These are phyloP conservation scores for Drosophila algonquin DNA, from an alignment of 2,888 invertebrate genomes.

Conservation along the genomic window DNA sequence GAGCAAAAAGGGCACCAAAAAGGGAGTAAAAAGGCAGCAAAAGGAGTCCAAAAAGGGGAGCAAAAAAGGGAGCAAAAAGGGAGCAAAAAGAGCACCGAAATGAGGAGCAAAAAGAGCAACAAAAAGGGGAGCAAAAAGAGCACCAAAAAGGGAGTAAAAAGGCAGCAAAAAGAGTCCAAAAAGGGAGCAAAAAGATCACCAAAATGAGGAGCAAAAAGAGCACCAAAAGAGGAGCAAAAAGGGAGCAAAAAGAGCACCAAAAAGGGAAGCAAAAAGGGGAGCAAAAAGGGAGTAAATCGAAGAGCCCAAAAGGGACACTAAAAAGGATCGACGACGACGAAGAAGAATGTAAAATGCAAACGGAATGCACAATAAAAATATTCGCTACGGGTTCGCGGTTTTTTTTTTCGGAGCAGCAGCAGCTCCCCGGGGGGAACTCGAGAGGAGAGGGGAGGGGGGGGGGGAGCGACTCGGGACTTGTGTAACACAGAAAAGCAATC, in stretches of 20 bases:
- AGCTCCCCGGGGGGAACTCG: background rate
- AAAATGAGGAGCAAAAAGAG: background rate
- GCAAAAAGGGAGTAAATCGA: constrained; percentile 45
- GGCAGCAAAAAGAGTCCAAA: background rate
- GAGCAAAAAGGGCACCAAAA: too few relatives aligned
- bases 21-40: constrained; percentile 11
- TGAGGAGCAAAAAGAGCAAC: constrained; percentile 11
- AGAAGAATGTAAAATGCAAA: constrained; percentile 76
- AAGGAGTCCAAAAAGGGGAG: too few relatives aligned
- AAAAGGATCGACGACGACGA: constrained; percentile 41
- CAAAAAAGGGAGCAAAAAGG: too few relatives aligned
- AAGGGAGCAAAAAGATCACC: too few relatives aligned
- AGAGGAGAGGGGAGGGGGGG: background rate
- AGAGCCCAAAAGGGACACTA: constrained; percentile 51
- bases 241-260: constrained; percentile 1
- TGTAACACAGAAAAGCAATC: constrained; percentile 72
- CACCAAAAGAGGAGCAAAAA: constrained; percentile 5
- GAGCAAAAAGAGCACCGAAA: constrained; percentile 2
- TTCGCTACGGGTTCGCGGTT: constrained; percentile 69
- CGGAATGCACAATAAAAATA: constrained; percentile 81
- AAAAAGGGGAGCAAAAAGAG: background rate
- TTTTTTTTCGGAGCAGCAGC: background rate
- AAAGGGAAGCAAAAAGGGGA: too few relatives aligned
- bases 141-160: constrained; percentile 15
- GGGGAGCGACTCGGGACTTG: constrained; percentile 17